Percentiles rank a stretch among this genome's conserved stretches.
These are phyloP conservation scores for Ommatoiulus sabulosus DNA, from an alignment of 2,888 invertebrate species.

Conservation along the genomic window DNA sequence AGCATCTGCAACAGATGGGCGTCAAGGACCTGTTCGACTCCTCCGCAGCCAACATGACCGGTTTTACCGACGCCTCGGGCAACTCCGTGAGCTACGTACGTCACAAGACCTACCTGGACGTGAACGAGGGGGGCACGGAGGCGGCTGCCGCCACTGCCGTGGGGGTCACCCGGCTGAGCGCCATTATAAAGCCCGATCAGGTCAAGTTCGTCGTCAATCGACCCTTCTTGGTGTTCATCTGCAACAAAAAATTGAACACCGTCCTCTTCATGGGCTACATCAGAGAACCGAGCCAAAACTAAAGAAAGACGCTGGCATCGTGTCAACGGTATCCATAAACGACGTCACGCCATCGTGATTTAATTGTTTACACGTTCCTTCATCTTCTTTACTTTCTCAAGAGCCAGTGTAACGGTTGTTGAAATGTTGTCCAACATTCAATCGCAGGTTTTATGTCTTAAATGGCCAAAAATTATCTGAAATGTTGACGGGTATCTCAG, in stretches of 20 bases:
- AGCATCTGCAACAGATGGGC: slow-evolving; percentile 55
- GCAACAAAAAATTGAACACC: not conserved
- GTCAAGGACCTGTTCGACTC: slow-evolving; percentile 57
- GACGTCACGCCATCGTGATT: not conserved
- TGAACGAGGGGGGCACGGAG: slow-evolving; percentile 56
- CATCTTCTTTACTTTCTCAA: too few species aligned
- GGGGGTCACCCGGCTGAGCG: not conserved
- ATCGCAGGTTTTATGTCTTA: too few species aligned
- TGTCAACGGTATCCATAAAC: not conserved
- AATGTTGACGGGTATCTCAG: too few species aligned
- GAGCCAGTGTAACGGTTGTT: too few species aligned
- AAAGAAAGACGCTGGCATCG: not conserved
- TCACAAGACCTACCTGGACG: slow-evolving; percentile 56
- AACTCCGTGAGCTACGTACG: not conserved
- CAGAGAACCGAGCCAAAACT: not conserved
- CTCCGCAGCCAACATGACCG: slow-evolving; percentile 47
- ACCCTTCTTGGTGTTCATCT: slow-evolving; percentile 53
- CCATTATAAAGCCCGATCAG: not conserved
- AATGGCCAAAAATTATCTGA: too few species aligned
- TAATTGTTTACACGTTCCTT: too few species aligned
- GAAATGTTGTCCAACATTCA: too few species aligned
- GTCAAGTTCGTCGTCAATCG: slow-evolving; percentile 44
- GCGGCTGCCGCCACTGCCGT: slow-evolving; percentile 56
- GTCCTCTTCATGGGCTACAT: slow-evolving; percentile 50
- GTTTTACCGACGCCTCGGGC: not conserved